Conservation (phyloP, 1,140 invertebrate genomes). For the Caenorhabditis brenneri region DNA sequence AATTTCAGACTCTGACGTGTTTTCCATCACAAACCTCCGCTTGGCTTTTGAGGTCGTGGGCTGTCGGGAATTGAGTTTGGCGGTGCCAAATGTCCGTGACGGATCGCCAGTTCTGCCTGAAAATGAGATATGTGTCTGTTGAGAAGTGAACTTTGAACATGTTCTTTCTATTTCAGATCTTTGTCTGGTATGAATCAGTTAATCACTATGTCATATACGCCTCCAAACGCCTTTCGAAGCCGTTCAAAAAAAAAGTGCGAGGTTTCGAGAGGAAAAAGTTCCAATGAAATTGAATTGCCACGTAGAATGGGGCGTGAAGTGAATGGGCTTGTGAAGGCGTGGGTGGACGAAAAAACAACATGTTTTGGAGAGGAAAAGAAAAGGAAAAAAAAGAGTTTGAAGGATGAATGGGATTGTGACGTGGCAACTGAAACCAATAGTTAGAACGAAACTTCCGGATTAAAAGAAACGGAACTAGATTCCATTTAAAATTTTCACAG, state of each 20-base stretch:
- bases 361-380: not conserved
- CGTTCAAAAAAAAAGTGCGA: not conserved
- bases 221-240: not conserved
- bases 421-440: not conserved
- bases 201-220: not conserved
- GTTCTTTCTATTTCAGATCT: not conserved
- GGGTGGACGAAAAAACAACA: not conserved
- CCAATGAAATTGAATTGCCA: not conserved
- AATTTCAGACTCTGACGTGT: not conserved
- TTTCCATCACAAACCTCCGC: not conserved
- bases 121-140: not conserved
- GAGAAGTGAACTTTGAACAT: not conserved
- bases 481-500: too few species aligned
- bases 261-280: not conserved
- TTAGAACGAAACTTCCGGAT: not conserved
- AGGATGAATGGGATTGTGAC: not conserved
- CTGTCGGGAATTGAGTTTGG: conserved; percentile 44
- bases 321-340: not conserved
- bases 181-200: not conserved
- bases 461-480: not conserved
- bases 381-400: not conserved
- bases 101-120: conserved; percentile 34
- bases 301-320: not conserved
- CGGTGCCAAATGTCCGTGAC: conserved; percentile 43
- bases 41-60: conserved; percentile 44